Evolutionary conservation across 2,797 vertebrate species (phyloP), one percentile per base, ranked within the genome.

Genomic region (Catamblyrhynchus diadema): DNA sequence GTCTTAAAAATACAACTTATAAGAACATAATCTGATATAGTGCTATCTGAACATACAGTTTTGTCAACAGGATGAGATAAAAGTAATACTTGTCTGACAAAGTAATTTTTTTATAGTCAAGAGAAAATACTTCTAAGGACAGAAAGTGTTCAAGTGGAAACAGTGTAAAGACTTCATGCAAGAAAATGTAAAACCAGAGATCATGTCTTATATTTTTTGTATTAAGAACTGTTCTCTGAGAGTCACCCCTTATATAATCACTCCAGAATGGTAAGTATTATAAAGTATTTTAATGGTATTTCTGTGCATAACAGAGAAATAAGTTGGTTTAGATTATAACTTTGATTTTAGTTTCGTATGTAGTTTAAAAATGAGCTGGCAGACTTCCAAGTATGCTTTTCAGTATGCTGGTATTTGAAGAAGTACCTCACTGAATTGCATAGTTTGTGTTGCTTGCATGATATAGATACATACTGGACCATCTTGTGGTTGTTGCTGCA

Each of bases 401-500:
- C 60, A 25, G 47, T 73, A 6, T 39, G 8, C n/a, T 84, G 32
- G 23, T 94, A n/a, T 94, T 96, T 86, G 73, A 80, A 80, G 77
- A 91, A 80, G 77, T 69, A 74, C 69, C 91, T 81, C 66, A 42
- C 48, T 57, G 79, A 86, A 50, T 72, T 85, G 82, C 74, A 51
- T 93, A 81, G 78, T 81, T 91, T 86, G 62, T 88, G 47, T 80
- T 71, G 19, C 79, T 94, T 81, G 60, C 7, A 7, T 75, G 60
- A 72, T 90, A 69, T 51, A 81, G 72, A 78, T 86, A 82, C 69
- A 94, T 37, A 54, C 48, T 71, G 74, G 94, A 65, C 94, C 66
- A 70, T 88, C 88, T 71, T 94, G 82, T 72, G 90, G 60, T 69
- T 81, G 77, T 64, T 91, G 86, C 48, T 96, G 82, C 72, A 93